A percentile compares a stretch with the other conserved stretches of the same genome.
Evolutionary conservation across 2,113 vertebrate genomes (phyloP).

Genomic region (Stomatorhinus ivindoensis): DNA sequence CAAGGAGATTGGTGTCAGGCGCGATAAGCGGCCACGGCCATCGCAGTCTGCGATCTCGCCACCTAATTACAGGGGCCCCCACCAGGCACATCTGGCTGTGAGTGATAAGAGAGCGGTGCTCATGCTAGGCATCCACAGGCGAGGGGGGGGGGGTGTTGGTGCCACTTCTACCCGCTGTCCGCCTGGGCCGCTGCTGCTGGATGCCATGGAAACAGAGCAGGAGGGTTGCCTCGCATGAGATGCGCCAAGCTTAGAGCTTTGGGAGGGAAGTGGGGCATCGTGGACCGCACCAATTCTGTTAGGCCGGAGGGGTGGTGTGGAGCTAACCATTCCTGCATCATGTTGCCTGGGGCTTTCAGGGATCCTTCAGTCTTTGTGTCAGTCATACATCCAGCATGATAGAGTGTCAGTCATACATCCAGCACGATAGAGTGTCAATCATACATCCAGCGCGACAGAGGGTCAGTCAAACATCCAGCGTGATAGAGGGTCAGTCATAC

Average conservation of each 20-base stretch:
- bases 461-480: background rate
- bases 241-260: background rate
- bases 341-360: background rate
- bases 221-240: constrained; percentile 15
- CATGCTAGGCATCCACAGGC: constrained; percentile 25
- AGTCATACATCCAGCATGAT: background rate
- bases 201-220: constrained; percentile 18
- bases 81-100: constrained; percentile 23
- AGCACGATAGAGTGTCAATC: background rate
- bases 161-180: constrained; percentile 20
- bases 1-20: constrained; percentile 35
- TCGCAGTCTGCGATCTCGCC: constrained; percentile 40
- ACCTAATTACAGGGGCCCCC: constrained; percentile 24
- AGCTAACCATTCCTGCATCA: background rate
- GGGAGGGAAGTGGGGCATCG: constrained; percentile 1
- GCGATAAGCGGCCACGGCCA: constrained; percentile 40
- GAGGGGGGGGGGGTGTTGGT: background rate
- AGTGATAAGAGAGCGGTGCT: constrained; percentile 33
- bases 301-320: background rate
- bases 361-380: background rate
- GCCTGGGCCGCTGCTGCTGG: constrained; percentile 13
- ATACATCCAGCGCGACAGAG: background rate
- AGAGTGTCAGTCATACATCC: background rate
- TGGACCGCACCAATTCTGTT: background rate
- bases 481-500: background rate